phyloP scores from a whole-genome alignment of 1,140 invertebrate species.

The Diorhabda elongata region DNA sequence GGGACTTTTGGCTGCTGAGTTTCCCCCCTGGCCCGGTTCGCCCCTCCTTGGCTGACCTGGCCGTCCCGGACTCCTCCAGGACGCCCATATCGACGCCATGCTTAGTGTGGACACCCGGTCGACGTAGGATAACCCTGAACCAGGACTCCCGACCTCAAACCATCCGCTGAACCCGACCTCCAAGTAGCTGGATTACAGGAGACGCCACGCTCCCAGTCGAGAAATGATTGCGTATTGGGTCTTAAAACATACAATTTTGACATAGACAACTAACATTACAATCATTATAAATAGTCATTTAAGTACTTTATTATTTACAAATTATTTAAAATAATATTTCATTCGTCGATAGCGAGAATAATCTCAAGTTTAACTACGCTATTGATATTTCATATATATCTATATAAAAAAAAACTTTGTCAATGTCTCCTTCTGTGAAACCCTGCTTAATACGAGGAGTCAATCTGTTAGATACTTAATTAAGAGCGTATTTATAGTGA shows the following conservation, averaged over 20 bases:
- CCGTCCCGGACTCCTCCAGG: slow-evolving; percentile 66
- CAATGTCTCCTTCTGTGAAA: too few relatives aligned
- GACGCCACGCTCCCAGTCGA: slow-evolving; percentile 81
- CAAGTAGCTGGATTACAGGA: slow-evolving; percentile 93
- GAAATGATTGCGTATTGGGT: not conserved
- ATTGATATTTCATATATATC: too few relatives aligned
- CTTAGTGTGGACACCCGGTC: slow-evolving; percentile 84
- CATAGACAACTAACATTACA: not conserved
- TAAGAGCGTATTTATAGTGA: too few relatives aligned
- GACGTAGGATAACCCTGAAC: slow-evolving; percentile 62
- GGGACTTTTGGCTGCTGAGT: slow-evolving; percentile 94
- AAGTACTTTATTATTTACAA: too few relatives aligned
- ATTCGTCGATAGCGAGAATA: too few relatives aligned
- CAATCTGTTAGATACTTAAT: too few relatives aligned
- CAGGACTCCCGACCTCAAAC: slow-evolving; percentile 79
- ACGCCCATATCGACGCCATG: slow-evolving; percentile 88
- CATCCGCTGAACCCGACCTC: slow-evolving; percentile 82
- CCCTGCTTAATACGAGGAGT: too few relatives aligned
- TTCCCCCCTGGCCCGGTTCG: slow-evolving; percentile 93
- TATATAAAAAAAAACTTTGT: too few relatives aligned
- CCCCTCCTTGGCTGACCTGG: slow-evolving; percentile 90
- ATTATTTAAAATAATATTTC: too few relatives aligned
- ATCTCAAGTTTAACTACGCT: too few relatives aligned
- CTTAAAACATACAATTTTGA: not conserved
- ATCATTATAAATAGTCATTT: not conserved